Percentiles rank a stretch among this genome's conserved stretches.
These are phyloP conservation scores for Myrmophylax atrothorax DNA, from an alignment of 2,113 vertebrate species.

Conservation along the genomic window DNA sequence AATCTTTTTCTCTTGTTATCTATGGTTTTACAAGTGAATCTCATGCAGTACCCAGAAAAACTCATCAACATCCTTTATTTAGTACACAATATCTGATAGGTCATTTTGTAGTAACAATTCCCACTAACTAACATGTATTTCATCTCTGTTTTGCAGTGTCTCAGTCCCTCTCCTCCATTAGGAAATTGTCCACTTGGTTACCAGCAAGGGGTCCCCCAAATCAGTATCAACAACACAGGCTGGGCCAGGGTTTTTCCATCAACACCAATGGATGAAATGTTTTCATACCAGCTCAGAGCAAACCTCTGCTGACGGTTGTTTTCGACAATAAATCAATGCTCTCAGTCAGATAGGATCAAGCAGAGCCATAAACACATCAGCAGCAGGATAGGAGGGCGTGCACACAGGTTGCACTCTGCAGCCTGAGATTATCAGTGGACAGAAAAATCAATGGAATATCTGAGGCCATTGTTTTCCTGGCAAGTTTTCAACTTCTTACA, in stretches of 20 bases:
- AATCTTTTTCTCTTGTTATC: neutral
- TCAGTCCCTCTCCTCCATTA: neutral
- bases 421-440: conserved; percentile 17
- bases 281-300: neutral
- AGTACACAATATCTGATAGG: neutral
- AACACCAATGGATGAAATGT: neutral
- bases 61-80: neutral
- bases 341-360: neutral
- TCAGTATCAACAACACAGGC: neutral
- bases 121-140: neutral
- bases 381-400: conserved; percentile 35
- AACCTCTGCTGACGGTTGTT: neutral
- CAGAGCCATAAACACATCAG: conserved; percentile 43
- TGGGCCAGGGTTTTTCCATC: conserved; percentile 43
- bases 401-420: neutral
- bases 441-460: conserved; percentile 65
- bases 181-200: neutral
- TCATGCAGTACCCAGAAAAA: neutral
- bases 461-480: conserved; percentile 66
- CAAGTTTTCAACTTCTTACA: conserved; percentile 10
- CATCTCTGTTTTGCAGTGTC: neutral
- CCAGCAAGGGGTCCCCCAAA: neutral
- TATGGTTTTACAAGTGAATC: neutral
- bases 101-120: neutral
- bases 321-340: neutral